A percentile compares a stretch with the other conserved stretches of the same genome.
Evolutionary conservation across 2,113 vertebrate species (phyloP).

Genomic region (Columbina picui): DNA sequence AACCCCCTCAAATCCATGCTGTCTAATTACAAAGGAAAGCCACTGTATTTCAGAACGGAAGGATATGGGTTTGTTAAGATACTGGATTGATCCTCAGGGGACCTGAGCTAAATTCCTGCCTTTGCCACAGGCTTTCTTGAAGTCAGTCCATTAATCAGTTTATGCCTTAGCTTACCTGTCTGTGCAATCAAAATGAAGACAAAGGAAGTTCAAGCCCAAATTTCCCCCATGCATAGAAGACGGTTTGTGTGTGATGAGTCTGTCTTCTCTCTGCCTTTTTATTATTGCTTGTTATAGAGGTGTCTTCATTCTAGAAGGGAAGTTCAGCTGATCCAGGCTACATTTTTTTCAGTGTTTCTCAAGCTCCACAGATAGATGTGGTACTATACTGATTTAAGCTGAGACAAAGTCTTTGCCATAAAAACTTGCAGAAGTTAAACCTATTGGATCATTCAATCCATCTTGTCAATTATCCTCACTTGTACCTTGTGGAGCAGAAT

Average conservation of each 20-base stretch:
- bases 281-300: not conserved
- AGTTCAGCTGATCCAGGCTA: not conserved
- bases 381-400: not conserved
- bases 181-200: not conserved
- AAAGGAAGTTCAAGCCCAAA: not conserved
- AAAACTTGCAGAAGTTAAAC: not conserved
- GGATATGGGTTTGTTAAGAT: conserved; percentile 6
- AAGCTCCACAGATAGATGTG: not conserved
- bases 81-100: not conserved
- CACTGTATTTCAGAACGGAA: not conserved
- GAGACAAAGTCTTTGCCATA: not conserved
- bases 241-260: not conserved
- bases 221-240: not conserved
- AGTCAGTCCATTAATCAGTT: conserved; percentile 44
- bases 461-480: not conserved
- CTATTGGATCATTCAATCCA: not conserved
- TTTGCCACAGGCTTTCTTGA: conserved; percentile 7
- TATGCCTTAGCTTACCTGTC: conserved; percentile 27
- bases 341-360: not conserved
- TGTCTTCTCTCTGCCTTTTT: not conserved
- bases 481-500: not conserved
- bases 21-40: conserved; percentile 52
- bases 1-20: conserved; percentile 30
- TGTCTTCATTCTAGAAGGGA: not conserved
- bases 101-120: conserved; percentile 29